These are phyloP conservation scores for Bos javanicus DNA, from an alignment of 2,113 vertebrate genomes.

Conservation along the genomic window DNA sequence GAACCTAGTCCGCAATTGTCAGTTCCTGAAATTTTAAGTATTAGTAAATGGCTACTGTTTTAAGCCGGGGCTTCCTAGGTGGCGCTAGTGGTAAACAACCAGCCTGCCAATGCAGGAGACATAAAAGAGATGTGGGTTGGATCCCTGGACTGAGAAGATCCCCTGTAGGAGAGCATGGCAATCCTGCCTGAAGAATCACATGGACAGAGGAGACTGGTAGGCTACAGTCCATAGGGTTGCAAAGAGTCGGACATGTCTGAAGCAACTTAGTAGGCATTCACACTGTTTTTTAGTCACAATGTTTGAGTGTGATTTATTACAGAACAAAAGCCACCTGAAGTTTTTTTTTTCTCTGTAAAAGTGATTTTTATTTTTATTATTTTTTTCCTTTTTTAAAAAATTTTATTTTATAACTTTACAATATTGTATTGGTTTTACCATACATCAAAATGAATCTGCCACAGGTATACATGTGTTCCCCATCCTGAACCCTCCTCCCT, in stretches of 20 bases:
- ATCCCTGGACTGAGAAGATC: background rate
- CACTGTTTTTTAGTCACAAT: background rate
- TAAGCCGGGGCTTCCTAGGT: background rate
- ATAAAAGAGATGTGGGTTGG: background rate
- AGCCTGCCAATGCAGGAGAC: background rate
- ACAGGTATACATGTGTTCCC: too few relatives aligned
- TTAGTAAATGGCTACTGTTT: background rate
- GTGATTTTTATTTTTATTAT: too few relatives aligned
- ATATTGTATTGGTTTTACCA: too few relatives aligned
- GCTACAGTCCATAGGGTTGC: background rate
- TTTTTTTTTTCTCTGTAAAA: too few relatives aligned
- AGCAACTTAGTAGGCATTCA: background rate
- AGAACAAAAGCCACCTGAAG: background rate
- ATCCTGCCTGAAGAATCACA: background rate
- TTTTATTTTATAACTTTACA: too few relatives aligned
- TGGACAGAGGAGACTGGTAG: background rate
- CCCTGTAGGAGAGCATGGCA: background rate
- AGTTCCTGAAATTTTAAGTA: background rate
- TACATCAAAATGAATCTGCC: too few relatives aligned
- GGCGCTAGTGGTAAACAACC: background rate
- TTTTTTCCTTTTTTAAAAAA: too few relatives aligned
- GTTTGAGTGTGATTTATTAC: background rate
- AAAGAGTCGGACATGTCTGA: background rate
- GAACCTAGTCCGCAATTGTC: background rate
- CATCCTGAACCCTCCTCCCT: too few relatives aligned